phyloP scores from a whole-genome alignment of 2,888 invertebrate genomes.

The Toxonevra muliebris region DNA sequence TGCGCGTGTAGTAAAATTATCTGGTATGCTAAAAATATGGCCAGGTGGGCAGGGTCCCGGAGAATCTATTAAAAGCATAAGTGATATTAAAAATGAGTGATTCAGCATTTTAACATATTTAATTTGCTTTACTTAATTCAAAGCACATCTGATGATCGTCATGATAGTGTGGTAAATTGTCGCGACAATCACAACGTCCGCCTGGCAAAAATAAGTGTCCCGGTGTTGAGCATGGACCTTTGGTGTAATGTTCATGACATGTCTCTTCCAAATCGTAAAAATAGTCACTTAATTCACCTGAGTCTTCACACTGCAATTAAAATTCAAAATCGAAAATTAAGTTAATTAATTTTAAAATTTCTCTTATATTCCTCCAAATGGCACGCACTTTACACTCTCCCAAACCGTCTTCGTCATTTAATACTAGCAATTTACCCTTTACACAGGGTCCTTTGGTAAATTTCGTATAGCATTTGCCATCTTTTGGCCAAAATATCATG shows the following conservation, averaged over 20 bases:
- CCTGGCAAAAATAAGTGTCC: constrained; percentile 82
- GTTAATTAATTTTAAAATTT: neutral
- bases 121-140: constrained; percentile 71
- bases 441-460: constrained; percentile 80
- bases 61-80: constrained; percentile 67
- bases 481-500: constrained; percentile 80
- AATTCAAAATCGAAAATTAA: no score
- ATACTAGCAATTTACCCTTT: constrained; percentile 74
- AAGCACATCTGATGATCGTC: constrained; percentile 75
- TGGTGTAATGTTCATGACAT: constrained; percentile 82
- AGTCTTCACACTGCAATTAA: constrained; percentile 66
- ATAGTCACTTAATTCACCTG: constrained; percentile 68
- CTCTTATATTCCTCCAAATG: neutral
- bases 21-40: constrained; percentile 73
- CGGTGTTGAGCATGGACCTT: constrained; percentile 79
- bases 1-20: constrained; percentile 48
- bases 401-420: constrained; percentile 69
- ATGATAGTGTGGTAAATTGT: constrained; percentile 78
- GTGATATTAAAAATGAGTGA: neutral
- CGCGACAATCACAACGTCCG: constrained; percentile 77
- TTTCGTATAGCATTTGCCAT: constrained; percentile 77
- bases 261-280: constrained; percentile 73
- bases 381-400: constrained; percentile 69
- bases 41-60: constrained; percentile 80
- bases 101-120: neutral